Evolutionary conservation across 2,113 vertebrate genomes (phyloP).

Genomic region (Delphinus delphis): DNA sequence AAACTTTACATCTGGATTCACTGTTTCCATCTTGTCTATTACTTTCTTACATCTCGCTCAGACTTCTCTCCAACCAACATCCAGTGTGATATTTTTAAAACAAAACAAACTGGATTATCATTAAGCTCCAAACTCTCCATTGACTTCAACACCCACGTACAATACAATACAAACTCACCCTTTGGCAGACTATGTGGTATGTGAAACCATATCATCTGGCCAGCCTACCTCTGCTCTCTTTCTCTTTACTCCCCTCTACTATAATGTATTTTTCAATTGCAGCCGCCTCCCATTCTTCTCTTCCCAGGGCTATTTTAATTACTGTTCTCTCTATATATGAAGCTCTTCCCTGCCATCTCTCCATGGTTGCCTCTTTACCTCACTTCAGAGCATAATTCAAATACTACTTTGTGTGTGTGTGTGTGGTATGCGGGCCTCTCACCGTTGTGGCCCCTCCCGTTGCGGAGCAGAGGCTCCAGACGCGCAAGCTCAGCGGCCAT

Average conservation of each 20-base stretch:
- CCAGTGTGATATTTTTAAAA: neutral
- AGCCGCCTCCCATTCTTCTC: neutral
- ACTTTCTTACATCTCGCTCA: neutral
- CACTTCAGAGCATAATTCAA: neutral
- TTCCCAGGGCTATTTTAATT: neutral
- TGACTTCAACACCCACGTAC: neutral
- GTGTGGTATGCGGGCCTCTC: too few species aligned
- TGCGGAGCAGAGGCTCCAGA: too few species aligned
- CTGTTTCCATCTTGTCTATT: neutral
- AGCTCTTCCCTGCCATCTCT: neutral
- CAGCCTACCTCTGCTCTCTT: neutral
- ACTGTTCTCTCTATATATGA: neutral
- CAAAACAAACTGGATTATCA: neutral
- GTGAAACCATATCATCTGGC: neutral
- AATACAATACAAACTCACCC: neutral
- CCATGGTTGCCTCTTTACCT: neutral
- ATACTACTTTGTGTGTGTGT: neutral
- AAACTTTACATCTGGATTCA: neutral
- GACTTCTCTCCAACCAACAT: neutral
- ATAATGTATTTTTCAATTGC: neutral
- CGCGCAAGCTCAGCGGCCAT: fast-evolving
- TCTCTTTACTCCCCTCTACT: neutral
- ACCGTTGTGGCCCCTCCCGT: too few species aligned
- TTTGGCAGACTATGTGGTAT: neutral
- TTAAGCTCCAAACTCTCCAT: neutral